These are phyloP conservation scores for Lithophane socia DNA, from an alignment of 2,888 invertebrate species.

Conservation along the genomic window DNA sequence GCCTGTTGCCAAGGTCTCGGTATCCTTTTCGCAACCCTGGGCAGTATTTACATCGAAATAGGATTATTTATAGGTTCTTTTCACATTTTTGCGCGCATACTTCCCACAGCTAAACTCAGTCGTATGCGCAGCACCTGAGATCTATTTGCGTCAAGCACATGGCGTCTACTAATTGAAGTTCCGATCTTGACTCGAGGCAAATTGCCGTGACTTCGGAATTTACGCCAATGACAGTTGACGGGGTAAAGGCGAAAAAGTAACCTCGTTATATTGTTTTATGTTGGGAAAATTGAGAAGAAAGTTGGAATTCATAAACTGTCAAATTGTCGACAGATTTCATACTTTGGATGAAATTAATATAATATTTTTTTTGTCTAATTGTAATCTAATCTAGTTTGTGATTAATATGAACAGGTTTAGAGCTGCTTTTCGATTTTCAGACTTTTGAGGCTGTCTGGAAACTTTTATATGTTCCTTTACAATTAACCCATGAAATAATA, in stretches of 20 bases:
- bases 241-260: conserved; percentile 19
- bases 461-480: background rate
- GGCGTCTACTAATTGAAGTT: conserved; percentile 62
- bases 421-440: background rate
- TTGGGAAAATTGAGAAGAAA: background rate
- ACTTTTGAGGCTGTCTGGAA: background rate
- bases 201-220: conserved; percentile 63
- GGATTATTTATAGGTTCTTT: background rate
- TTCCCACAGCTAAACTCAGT: background rate
- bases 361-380: too few species aligned
- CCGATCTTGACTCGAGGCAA: conserved; percentile 50
- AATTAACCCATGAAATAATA: background rate
- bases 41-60: background rate
- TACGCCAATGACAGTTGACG: conserved; percentile 50
- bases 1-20: too few species aligned
- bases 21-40: too few species aligned
- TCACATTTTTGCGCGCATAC: conserved; percentile 6
- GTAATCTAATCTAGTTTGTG: background rate
- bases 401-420: background rate
- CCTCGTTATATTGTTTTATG: conserved; percentile 24
- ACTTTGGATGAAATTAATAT: background rate
- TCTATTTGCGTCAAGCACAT: conserved; percentile 63
- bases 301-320: background rate
- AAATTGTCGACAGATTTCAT: background rate
- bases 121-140: conserved; percentile 30